Conservation (phyloP, 2,797 vertebrate species). For the Streptopelia turtur region DNA sequence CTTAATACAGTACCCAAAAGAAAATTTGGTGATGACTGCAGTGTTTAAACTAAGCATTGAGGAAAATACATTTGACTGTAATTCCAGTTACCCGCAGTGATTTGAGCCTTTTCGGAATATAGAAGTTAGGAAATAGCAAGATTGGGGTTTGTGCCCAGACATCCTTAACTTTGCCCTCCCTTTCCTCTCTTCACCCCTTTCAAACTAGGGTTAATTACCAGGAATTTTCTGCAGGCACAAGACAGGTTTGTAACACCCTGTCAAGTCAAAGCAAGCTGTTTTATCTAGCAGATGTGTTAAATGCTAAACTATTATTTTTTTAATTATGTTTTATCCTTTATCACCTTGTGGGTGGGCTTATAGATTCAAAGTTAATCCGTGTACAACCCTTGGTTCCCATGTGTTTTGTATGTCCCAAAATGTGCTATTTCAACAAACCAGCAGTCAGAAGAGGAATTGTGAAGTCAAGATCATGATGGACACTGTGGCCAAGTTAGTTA, state of each 20-base stretch:
- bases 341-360: neutral
- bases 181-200: neutral
- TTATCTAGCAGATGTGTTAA: neutral
- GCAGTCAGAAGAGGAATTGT: neutral
- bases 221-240: neutral
- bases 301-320: neutral
- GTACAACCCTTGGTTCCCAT: neutral
- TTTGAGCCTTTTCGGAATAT: neutral
- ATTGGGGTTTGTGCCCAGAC: fast-evolving
- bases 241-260: neutral
- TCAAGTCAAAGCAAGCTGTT: neutral
- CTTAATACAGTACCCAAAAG: neutral
- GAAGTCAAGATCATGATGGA: neutral
- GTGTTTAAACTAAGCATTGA: neutral
- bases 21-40: neutral
- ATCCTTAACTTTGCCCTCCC: neutral
- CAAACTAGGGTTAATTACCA: neutral
- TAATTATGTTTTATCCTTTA: neutral
- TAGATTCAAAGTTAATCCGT: neutral
- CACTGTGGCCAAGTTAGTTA: neutral
- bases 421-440: neutral
- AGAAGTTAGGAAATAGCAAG: neutral
- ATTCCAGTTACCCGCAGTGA: neutral
- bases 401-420: neutral
- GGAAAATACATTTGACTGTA: neutral